A percentile compares a stretch with the other conserved stretches of the same genome.
These are phyloP conservation scores for Platichthys stellatus DNA, from an alignment of 2,113 vertebrate genomes.

Conservation along the genomic window DNA sequence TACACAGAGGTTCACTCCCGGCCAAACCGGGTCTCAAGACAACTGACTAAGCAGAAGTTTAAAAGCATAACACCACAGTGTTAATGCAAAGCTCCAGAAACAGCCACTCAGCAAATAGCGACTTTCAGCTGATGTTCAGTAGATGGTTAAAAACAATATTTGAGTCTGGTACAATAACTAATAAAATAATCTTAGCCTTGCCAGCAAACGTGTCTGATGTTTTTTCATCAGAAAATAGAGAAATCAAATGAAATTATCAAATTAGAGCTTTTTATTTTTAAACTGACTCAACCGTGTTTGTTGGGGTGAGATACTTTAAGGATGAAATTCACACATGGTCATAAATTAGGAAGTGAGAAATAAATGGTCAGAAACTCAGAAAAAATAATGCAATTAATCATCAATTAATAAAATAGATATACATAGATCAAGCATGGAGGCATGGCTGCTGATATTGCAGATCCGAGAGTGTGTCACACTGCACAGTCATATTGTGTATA, in stretches of 20 bases:
- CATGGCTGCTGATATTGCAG: slow-evolving; percentile 39
- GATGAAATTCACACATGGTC: not conserved
- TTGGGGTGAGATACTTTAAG: not conserved
- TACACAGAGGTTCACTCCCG: slow-evolving; percentile 18
- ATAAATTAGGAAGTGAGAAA: too few species aligned
- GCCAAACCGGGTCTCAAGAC: slow-evolving; percentile 30
- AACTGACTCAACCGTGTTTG: not conserved
- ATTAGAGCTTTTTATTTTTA: too few species aligned
- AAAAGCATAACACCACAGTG: slow-evolving; percentile 20
- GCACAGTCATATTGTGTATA: slow-evolving; percentile 43
- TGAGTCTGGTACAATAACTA: too few species aligned
- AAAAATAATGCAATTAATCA: not conserved
- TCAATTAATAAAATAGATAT: not conserved
- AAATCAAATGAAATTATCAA: too few species aligned
- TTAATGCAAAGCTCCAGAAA: slow-evolving; percentile 13
- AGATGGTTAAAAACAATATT: not conserved
- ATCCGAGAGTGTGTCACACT: slow-evolving; percentile 22
- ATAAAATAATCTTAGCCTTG: too few species aligned
- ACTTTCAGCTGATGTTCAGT: not conserved
- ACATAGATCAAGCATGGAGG: slow-evolving; percentile 7
- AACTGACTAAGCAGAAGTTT: slow-evolving; percentile 45
- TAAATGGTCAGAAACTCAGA: not conserved
- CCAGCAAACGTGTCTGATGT: too few species aligned
- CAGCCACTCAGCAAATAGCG: not conserved
- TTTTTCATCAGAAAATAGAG: too few species aligned